These are phyloP conservation scores for Columba guinea DNA, from an alignment of 2,797 vertebrate species.

Conservation along the genomic window DNA sequence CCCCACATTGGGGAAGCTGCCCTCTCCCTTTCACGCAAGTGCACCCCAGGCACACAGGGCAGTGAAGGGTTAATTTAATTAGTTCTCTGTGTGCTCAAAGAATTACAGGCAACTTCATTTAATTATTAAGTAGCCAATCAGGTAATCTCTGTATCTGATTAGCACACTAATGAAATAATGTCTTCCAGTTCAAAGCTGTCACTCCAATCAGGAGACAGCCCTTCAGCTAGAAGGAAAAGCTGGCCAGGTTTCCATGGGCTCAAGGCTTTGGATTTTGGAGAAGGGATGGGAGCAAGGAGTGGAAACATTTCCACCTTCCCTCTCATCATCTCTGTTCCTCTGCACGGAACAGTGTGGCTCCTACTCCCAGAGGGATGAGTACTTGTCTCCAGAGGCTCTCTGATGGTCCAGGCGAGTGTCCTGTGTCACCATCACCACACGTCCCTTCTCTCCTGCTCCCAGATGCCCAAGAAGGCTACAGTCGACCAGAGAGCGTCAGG, in stretches of 20 bases:
- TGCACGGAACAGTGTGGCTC: fast-evolving
- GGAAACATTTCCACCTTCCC: background rate
- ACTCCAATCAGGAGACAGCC: slow-evolving; percentile 67
- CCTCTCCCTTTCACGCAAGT: slow-evolving; percentile 54
- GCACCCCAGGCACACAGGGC: slow-evolving; percentile 25
- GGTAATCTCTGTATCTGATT: slow-evolving; percentile 76
- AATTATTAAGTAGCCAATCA: slow-evolving; percentile 79
- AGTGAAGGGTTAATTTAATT: slow-evolving; percentile 78
- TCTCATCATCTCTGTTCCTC: background rate
- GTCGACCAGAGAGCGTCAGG: background rate
- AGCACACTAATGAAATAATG: slow-evolving; percentile 76
- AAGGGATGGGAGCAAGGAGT: background rate
- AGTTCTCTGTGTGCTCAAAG: slow-evolving; percentile 75
- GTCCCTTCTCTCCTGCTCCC: background rate
- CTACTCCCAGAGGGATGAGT: background rate
- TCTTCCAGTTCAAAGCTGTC: slow-evolving; percentile 78
- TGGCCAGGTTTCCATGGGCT: slow-evolving; percentile 67
- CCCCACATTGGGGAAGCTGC: background rate
- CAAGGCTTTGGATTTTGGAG: slow-evolving; percentile 18
- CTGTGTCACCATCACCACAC: background rate
- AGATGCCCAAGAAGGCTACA: background rate
- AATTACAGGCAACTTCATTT: slow-evolving; percentile 78
- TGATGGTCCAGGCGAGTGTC: background rate
- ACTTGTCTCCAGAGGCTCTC: background rate
- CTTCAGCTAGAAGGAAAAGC: slow-evolving; percentile 68